Percentiles rank a stretch among this genome's conserved stretches.
These are phyloP conservation scores for Neofelis nebulosa DNA, from an alignment of 2,113 vertebrate genomes.

Conservation along the genomic window DNA sequence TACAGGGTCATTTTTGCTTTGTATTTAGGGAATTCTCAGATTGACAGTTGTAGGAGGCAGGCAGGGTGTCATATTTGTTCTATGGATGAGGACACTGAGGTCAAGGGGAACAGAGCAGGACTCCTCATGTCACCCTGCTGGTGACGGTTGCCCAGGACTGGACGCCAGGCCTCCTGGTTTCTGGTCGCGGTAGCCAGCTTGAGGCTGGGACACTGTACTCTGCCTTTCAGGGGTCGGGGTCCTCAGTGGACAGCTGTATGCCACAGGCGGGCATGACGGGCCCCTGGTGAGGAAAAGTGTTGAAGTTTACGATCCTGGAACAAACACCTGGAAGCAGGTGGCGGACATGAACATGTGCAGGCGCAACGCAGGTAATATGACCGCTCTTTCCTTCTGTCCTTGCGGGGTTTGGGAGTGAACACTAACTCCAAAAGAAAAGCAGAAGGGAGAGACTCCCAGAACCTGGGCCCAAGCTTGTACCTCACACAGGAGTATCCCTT, in stretches of 20 bases:
- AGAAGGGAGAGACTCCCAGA: background rate
- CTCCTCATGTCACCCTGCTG: background rate
- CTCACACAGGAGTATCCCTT: background rate
- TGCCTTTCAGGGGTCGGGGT: constrained; percentile 93
- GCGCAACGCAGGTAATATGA: constrained; percentile 92
- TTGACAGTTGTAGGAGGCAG: background rate
- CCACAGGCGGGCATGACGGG: constrained; percentile 95
- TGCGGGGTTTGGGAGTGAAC: background rate
- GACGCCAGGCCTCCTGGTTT: background rate
- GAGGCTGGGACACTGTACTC: background rate
- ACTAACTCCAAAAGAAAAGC: background rate
- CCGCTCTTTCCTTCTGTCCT: background rate
- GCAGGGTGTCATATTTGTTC: background rate
- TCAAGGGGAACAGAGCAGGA: background rate
- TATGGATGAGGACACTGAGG: background rate
- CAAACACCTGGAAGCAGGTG: constrained; percentile 94
- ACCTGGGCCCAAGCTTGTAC: background rate
- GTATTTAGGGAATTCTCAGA: background rate
- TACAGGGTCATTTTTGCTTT: background rate
- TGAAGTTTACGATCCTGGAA: constrained; percentile 93
- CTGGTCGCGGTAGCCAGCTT: background rate
- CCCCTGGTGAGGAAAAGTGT: constrained; percentile 98
- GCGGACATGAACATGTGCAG: constrained; percentile 99
- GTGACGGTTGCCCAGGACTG: background rate
- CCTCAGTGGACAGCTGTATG: constrained; percentile 92